These are phyloP conservation scores for Terrapene triunguis DNA, from an alignment of 2,113 vertebrate genomes.

Conservation along the genomic window DNA sequence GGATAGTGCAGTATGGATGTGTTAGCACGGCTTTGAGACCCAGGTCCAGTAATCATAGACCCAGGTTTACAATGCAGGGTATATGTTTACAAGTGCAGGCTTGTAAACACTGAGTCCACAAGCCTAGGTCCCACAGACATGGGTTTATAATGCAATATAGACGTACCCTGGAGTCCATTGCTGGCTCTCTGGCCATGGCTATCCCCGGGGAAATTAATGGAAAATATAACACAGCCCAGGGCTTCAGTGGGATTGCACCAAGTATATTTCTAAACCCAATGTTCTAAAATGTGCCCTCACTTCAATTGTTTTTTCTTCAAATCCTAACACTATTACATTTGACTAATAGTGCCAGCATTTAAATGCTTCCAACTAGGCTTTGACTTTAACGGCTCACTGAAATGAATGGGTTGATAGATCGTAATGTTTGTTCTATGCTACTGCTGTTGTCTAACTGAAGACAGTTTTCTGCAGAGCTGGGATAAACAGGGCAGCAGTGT, in stretches of 20 bases:
- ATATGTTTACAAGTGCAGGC: no score
- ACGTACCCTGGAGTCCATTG: no score
- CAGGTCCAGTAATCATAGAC: no score
- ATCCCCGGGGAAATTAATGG: background rate
- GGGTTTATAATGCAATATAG: no score
- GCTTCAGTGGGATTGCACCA: background rate
- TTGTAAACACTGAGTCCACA: no score
- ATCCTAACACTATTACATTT: background rate
- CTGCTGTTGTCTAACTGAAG: fast-evolving
- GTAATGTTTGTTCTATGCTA: no score
- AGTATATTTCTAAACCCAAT: fast-evolving
- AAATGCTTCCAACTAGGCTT: background rate
- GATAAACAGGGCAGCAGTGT: background rate
- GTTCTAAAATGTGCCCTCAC: background rate
- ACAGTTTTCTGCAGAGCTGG: fast-evolving
- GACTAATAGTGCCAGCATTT: background rate
- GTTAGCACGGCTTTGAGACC: no score
- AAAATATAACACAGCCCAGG: background rate
- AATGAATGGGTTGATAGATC: background rate
- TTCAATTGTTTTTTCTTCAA: background rate
- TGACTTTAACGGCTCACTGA: background rate
- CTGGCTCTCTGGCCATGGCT: background rate
- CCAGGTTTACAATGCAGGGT: no score
- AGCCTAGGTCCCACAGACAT: no score
- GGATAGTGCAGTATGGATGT: no score